A percentile compares a stretch with the other conserved stretches of the same genome.
phyloP scores from a whole-genome alignment of 2,113 vertebrate genomes.

The Dipodomys spectabilis region DNA sequence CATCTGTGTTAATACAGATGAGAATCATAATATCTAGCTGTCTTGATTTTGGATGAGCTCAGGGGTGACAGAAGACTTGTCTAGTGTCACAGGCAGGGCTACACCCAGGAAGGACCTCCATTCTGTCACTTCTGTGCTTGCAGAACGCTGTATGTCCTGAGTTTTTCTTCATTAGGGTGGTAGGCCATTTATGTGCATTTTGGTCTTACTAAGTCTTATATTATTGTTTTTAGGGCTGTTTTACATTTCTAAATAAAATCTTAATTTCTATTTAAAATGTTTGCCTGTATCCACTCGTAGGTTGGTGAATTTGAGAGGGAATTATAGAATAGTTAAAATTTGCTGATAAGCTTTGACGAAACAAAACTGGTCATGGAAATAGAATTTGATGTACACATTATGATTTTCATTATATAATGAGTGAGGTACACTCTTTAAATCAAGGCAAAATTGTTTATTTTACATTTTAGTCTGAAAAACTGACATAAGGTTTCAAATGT shows the following conservation, averaged over 20 bases:
- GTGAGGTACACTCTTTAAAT: background rate
- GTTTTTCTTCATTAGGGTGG: background rate
- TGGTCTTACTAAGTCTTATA: background rate
- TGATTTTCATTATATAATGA: background rate
- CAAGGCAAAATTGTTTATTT: background rate
- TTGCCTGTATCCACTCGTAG: background rate
- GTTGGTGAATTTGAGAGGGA: conserved; percentile 4
- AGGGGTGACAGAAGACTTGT: background rate
- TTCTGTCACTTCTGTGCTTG: background rate
- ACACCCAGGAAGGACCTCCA: background rate
- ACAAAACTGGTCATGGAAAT: background rate
- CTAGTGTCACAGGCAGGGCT: background rate
- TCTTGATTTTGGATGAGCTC: background rate
- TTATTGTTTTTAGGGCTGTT: conserved; percentile 13
- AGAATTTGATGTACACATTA: background rate
- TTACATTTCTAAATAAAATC: conserved; percentile 1
- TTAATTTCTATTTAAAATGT: conserved; percentile 9
- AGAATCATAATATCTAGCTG: background rate
- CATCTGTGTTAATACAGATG: background rate
- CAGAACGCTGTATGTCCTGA: too few species aligned
- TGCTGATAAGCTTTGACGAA: background rate
- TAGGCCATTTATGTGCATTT: background rate
- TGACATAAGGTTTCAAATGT: background rate
- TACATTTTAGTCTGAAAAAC: background rate
- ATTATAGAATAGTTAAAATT: background rate